Conservation (phyloP, 2,113 vertebrate genomes). For the Poecile atricapillus region DNA sequence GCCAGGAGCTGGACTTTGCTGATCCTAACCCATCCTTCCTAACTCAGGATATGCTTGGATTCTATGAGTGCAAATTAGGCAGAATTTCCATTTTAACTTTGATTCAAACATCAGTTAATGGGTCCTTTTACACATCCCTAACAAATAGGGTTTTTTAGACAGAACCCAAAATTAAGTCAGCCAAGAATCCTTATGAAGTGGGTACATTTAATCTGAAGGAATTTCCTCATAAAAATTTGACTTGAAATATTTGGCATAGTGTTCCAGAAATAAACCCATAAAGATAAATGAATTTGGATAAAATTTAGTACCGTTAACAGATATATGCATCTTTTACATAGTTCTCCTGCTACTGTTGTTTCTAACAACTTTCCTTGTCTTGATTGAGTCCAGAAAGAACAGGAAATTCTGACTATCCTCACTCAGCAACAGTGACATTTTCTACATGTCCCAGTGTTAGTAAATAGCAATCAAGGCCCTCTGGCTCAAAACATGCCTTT, state of each 20-base stretch:
- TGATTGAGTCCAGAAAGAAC: neutral
- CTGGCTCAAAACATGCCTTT: neutral
- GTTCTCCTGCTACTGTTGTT: conserved; percentile 9
- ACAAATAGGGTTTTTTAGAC: neutral
- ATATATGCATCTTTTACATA: conserved; percentile 1
- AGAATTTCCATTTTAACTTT: neutral
- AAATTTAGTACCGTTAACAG: conserved; percentile 15
- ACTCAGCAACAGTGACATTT: neutral
- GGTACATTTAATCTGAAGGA: neutral
- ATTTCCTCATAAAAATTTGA: neutral
- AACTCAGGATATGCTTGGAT: neutral
- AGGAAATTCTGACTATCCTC: conserved; percentile 10
- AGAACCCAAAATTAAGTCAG: neutral
- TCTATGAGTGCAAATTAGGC: neutral
- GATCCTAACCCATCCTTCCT: neutral
- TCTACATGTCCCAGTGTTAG: neutral
- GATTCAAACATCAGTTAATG: neutral
- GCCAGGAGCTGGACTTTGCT: neutral
- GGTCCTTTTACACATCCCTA: neutral
- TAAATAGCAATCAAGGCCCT: neutral
- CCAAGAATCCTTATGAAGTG: neutral
- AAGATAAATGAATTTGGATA: neutral
- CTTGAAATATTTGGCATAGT: conserved; percentile 1
- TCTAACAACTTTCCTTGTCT: conserved; percentile 35
- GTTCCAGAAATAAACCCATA: neutral